Evolutionary conservation across 1,140 invertebrate species (phyloP).

Genomic region (Telenomus remus): DNA sequence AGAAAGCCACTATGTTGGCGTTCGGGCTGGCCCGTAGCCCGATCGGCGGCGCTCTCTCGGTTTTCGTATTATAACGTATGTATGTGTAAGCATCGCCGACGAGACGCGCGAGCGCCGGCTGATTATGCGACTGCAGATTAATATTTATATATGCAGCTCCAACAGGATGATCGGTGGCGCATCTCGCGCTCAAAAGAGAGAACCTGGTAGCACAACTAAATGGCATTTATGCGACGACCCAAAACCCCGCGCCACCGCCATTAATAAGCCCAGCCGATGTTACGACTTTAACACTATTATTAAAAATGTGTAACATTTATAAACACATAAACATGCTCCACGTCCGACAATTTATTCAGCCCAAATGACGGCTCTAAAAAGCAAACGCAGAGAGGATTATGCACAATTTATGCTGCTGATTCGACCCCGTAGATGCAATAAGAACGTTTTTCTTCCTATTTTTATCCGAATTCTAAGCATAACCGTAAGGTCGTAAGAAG

Average conservation of each 20-base stretch:
- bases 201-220: conserved; percentile 45
- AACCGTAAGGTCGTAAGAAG: not conserved
- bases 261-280: conserved; percentile 37
- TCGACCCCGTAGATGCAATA: not conserved
- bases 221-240: conserved; percentile 48
- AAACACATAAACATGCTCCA: conserved; percentile 25
- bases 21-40: conserved; percentile 23
- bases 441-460: not conserved
- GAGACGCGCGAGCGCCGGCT: conserved; percentile 48
- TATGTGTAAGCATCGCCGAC: conserved; percentile 32
- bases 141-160: conserved; percentile 56
- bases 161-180: conserved; percentile 51
- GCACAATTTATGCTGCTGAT: conserved; percentile 20
- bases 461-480: too few relatives aligned
- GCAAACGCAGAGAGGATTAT: conserved; percentile 8
- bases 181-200: conserved; percentile 50
- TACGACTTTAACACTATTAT: conserved; percentile 44
- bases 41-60: conserved; percentile 29
- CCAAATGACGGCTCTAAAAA: conserved; percentile 18
- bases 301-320: conserved; percentile 44
- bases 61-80: conserved; percentile 46
- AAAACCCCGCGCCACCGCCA: conserved; percentile 28
- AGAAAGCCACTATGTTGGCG: conserved; percentile 64
- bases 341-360: conserved; percentile 28
- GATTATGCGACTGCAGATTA: conserved; percentile 52